Percentiles rank a stretch among this genome's conserved stretches.
These are phyloP conservation scores for Nemoura dubitans DNA, from an alignment of 2,888 invertebrate species.

Conservation along the genomic window DNA sequence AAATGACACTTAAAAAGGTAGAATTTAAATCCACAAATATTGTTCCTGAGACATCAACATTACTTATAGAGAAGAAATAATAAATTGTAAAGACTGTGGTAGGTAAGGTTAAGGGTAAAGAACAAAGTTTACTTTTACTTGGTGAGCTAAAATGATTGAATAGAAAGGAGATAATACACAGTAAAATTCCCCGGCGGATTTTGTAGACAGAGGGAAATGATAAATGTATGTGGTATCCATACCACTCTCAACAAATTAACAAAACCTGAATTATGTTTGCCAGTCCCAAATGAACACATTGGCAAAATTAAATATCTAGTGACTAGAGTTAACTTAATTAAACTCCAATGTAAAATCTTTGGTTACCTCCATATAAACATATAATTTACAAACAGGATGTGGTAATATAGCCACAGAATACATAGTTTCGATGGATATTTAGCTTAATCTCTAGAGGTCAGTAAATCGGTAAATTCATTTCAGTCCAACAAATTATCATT, in stretches of 20 bases:
- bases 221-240: too few species aligned
- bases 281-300: neutral
- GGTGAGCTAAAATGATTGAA: neutral
- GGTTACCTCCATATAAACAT: slow-evolving; percentile 2
- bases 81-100: neutral
- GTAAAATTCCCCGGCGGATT: neutral
- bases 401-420: neutral
- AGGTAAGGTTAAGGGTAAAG: too few species aligned
- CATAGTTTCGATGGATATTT: slow-evolving; percentile 9
- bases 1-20: neutral
- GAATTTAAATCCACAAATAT: neutral
- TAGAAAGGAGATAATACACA: neutral
- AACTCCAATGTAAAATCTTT: slow-evolving; percentile 9
- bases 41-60: slow-evolving; percentile 32
- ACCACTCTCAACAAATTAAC: neutral
- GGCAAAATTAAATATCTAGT: slow-evolving; percentile 10
- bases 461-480: slow-evolving; percentile 14
- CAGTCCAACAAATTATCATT: slow-evolving; percentile 31
- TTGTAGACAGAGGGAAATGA: neutral
- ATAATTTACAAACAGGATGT: neutral
- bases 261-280: neutral
- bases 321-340: slow-evolving; percentile 31
- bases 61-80: slow-evolving; percentile 1
- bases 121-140: too few species aligned
- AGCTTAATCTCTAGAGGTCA: neutral